Conservation (phyloP, 1,140 invertebrate species). For the Papilio helenus region DNA sequence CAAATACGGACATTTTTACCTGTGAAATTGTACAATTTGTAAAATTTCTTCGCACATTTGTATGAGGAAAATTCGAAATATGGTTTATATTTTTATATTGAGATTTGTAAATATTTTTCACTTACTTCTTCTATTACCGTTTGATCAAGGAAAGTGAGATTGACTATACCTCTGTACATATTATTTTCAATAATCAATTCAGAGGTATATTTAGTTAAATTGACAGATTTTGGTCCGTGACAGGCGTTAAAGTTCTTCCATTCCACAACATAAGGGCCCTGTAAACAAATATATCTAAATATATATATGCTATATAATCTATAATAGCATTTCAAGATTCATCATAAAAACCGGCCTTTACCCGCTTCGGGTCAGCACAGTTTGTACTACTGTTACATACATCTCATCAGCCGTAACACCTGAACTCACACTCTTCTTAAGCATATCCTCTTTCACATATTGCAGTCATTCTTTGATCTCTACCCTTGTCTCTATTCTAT, state of each 20-base stretch:
- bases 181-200: conserved; percentile 41
- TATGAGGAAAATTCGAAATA: not conserved
- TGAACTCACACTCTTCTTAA: too few relatives aligned
- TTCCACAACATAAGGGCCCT: conserved; percentile 52
- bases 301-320: too few relatives aligned
- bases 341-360: too few relatives aligned
- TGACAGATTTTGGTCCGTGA: conserved; percentile 51
- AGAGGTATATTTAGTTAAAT: conserved; percentile 43
- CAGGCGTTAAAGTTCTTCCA: conserved; percentile 51
- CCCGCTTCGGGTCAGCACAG: too few relatives aligned
- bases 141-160: conserved; percentile 49
- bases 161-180: conserved; percentile 44
- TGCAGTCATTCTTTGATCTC: too few relatives aligned
- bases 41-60: not conserved
- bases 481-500: too few relatives aligned
- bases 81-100: not conserved
- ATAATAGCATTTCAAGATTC: too few relatives aligned
- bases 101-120: not conserved
- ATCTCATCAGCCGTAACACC: too few relatives aligned
- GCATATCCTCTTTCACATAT: too few relatives aligned
- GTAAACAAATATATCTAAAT: too few relatives aligned
- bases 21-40: conserved; percentile 25
- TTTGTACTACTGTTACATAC: too few relatives aligned
- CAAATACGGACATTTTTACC: conserved; percentile 53
- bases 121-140: conserved; percentile 52